A percentile compares a stretch with the other conserved stretches of the same genome.
Evolutionary conservation across 2,797 vertebrate species (phyloP).

Genomic region (Acanthornis magna): DNA sequence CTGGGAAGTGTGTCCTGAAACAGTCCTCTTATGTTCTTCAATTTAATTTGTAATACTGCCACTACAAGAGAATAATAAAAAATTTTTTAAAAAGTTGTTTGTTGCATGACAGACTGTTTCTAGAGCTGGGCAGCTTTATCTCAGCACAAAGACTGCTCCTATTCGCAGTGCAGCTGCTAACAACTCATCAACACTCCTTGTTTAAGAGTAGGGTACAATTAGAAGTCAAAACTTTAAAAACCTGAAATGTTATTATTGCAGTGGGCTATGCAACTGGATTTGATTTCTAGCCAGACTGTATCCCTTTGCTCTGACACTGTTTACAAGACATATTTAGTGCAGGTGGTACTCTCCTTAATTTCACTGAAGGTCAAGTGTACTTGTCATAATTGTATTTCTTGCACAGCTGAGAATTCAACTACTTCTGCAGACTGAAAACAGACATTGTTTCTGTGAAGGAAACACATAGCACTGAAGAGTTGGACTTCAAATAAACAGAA

Average conservation of each 20-base stretch:
- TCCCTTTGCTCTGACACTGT: conserved; percentile 17
- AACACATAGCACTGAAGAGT: background rate
- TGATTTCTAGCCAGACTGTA: conserved; percentile 23
- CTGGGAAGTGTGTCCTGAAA: background rate
- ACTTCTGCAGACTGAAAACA: conserved; percentile 37
- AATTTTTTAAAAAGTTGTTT: background rate
- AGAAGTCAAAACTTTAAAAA: conserved; percentile 17
- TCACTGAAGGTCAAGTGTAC: conserved; percentile 53
- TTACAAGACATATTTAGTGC: conserved; percentile 53
- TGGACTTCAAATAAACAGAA: background rate
- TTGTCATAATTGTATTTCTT: conserved; percentile 60
- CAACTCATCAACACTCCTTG: conserved; percentile 19
- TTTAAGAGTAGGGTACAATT: background rate
- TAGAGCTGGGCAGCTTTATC: background rate
- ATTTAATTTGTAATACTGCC: background rate
- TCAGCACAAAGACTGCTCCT: background rate
- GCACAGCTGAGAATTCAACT: conserved; percentile 54
- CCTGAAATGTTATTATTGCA: background rate
- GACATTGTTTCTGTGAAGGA: conserved; percentile 24
- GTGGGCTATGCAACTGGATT: background rate
- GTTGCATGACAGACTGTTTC: background rate
- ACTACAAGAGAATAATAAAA: background rate
- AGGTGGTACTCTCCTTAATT: conserved; percentile 59
- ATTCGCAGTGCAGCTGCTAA: conserved; percentile 37
- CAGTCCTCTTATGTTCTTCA: background rate